Base-by-base conservation (phyloP, 2,797 vertebrate species). In the Pangasius sanitwongsei region DNA sequence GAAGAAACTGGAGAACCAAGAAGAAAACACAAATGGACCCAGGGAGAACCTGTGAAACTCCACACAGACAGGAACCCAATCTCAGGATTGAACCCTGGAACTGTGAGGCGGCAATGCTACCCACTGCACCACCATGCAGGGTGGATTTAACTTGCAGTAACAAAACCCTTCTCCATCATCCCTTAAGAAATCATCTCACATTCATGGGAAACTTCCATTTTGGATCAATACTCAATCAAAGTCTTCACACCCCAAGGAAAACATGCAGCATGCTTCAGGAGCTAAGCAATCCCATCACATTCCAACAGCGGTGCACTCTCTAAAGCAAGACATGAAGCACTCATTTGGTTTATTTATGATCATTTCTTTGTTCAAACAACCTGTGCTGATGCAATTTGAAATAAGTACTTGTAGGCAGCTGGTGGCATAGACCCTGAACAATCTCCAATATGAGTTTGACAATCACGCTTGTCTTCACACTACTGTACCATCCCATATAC, bases 141-240 rank as follows among this genome's bases (percentile, higher is more conserved):
- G 70, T 23, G 48, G 48, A 88, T 85, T 53, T 85, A 61, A 83
- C 81, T 61, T 37, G 48, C 31, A 31, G 53, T 48, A 72, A 67
- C 55, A 84, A 84, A 84, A 74, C 23, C 53, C 16, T 85, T 87
- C 57, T 44, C 37, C 23, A 86, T 86, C 83, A 86, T 86, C 31
- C 78, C 69, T 63, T 34, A 84, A 50, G 67, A 87, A 61, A 72
- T 86, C 63, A 55, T 57, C 25, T 81, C 34, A 81, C 25, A 41
- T 61, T 88, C 83, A 89, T 91, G 91, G 92, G 91, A 94, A 92
- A 92, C 31, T 9, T 83, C 50, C 93, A 95, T 92, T 87, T 69
- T 65, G 57, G 92, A 96, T 96, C 95, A 91, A 96, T 95, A 95
- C 92, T 92, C 93, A 93, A 95, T 95, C 94, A 95, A 93, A 94